Evolutionary conservation across 2,113 vertebrate species (phyloP), one percentile per base, ranked within the genome.

Genomic region (Agapornis roseicollis): DNA sequence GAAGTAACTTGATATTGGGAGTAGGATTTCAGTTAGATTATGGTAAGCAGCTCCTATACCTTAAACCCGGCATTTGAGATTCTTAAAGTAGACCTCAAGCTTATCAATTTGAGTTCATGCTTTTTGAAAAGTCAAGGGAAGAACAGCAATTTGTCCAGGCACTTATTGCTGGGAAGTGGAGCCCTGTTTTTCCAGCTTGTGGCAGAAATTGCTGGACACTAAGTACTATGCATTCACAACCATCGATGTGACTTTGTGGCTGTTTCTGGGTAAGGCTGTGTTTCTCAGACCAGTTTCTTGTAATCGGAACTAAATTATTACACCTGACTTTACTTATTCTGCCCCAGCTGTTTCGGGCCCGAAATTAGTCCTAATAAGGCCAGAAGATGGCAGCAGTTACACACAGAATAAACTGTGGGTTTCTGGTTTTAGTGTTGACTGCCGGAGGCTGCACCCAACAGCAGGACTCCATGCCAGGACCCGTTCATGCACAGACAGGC

Each of bases 331-430:
- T 8, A 7, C 7, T 4, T 42, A 37, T 11, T 44, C 44, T 39
- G 33, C 33, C 66, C 9, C 18, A 39, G 24, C 1, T 33, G 35
- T 79, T 37, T 22, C 1, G 6, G 19, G 46, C 35, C 20, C 1
- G 14, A 46, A 66, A 50, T 31, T 1, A 53, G 42, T 6, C 39
- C 24, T 9, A 5, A 0, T 2, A 16, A 16, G 19, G 41, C 94
- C 96, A 93, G 95, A 3, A 93, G 96, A 85, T 97, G 96, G 96
- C 96, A 95, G 93, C 80, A 89, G 52, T 5, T 87, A 70, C 50
- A 31, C 69, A 44, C 29, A 18, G 0, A 70, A 90, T 2, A 3
- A 28, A 0, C 23, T 42, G 41, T 24, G 0, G 37, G 18, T 8
- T 29, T 8, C 49, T 14, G 52, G 28, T 42, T 9, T 0, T 29